phyloP scores from a whole-genome alignment of 2,113 vertebrate species.

The Silurus meridionalis region DNA sequence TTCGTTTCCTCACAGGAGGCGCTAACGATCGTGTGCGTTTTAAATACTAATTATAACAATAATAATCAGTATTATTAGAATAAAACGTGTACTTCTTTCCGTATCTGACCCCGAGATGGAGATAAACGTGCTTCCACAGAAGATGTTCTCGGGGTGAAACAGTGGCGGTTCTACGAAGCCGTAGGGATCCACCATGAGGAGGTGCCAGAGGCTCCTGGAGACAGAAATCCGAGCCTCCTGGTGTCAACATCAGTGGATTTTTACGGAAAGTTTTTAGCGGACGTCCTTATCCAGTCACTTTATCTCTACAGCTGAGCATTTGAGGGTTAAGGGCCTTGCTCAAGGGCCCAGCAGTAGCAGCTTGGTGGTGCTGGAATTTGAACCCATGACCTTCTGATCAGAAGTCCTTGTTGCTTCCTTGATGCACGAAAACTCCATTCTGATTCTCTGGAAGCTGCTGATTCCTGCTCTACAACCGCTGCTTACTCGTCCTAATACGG shows the following conservation, averaged over 20 bases:
- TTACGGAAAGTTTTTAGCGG: no score
- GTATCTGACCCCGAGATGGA: conserved; percentile 32
- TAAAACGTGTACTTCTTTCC: background rate
- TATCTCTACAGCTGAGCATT: no score
- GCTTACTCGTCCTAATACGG: no score
- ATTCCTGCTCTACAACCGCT: background rate
- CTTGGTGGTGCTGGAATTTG: no score
- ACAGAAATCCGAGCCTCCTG: background rate
- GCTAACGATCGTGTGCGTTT: background rate
- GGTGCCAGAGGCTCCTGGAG: background rate
- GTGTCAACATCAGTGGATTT: background rate
- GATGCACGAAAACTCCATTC: background rate
- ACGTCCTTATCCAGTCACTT: no score
- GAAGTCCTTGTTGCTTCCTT: no score
- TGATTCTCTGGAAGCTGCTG: background rate
- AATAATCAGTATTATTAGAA: background rate
- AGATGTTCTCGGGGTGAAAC: conserved; percentile 26
- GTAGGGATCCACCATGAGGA: background rate
- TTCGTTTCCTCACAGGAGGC: background rate
- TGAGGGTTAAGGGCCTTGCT: no score
- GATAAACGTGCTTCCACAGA: conserved; percentile 6
- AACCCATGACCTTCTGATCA: no score
- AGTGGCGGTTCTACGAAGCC: background rate
- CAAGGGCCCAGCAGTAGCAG: no score
- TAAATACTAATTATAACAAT: background rate